Evolutionary conservation across 2,797 vertebrate species (phyloP).

Genomic region (Gallinago solitaria): DNA sequence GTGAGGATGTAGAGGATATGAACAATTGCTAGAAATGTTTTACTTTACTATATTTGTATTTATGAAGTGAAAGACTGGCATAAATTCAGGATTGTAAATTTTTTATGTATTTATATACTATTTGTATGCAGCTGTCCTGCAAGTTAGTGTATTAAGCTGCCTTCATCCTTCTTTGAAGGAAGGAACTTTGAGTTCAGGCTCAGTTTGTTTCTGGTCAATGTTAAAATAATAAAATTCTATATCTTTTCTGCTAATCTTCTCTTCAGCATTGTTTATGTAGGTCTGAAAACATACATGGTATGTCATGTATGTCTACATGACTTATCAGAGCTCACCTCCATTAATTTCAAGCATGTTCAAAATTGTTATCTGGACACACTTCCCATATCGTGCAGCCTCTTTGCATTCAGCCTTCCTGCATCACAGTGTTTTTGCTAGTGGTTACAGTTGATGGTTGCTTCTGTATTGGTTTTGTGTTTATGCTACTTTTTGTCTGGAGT

Average conservation of each 20-base stretch:
- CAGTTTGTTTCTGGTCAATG: neutral
- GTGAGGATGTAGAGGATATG: neutral
- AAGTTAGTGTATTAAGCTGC: neutral
- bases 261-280: neutral
- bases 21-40: neutral
- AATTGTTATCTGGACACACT: neutral
- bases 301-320: neutral
- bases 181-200: neutral
- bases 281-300: neutral
- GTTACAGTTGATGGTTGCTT: neutral
- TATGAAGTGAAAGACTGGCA: constrained; percentile 1
- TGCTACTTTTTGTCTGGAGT: neutral
- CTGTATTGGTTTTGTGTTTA: neutral
- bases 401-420: neutral
- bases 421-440: neutral
- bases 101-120: neutral
- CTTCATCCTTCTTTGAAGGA: neutral
- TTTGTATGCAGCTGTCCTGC: neutral
- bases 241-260: neutral
- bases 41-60: neutral
- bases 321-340: neutral
- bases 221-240: neutral
- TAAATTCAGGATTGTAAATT: constrained; percentile 43
- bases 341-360: neutral
- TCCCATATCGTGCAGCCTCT: neutral